Evolutionary conservation across 2,113 vertebrate genomes (phyloP).

Genomic region (zebrafish (Danio rerio)): GRCz12tu NC_133191.1:46880001-46880500

Average conservation of each 20-base stretch:
- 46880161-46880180: no score
- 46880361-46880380: slow-evolving; percentile 79
- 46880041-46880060: no score
- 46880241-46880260: slow-evolving; percentile 97
- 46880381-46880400: slow-evolving; percentile 81
- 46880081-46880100: no score
- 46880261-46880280: slow-evolving; percentile 86
- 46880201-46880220: not conserved
- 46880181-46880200: no score
- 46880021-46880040: no score
- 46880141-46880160: not conserved
- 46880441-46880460: slow-evolving; percentile 31
- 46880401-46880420: slow-evolving; percentile 81
- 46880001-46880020: no score
- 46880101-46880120: no score
- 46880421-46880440: slow-evolving; percentile 70
- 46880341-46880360: slow-evolving; percentile 95
- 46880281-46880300: slow-evolving; percentile 94
- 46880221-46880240: slow-evolving; percentile 61
- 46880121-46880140: no score
- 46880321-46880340: slow-evolving; percentile 93
- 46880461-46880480: slow-evolving; percentile 10
- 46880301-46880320: slow-evolving; percentile 88
- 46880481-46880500: slow-evolving; percentile 60
- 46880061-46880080: no score